phyloP scores from a whole-genome alignment of 2,888 invertebrate genomes.

The Spodoptera picta region DNA sequence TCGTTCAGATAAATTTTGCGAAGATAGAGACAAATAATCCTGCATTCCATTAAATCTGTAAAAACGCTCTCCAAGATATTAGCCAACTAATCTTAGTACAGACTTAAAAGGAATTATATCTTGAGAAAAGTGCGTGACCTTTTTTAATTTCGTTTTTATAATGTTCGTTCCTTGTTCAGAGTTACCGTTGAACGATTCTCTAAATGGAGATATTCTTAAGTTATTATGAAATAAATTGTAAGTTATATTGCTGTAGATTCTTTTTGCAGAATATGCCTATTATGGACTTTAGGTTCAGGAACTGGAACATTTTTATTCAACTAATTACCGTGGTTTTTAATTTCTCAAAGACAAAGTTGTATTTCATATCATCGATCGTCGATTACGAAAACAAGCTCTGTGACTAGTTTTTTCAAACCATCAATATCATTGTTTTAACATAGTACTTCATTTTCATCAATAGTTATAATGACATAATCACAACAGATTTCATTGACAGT shows the following conservation, averaged over 20 bases:
- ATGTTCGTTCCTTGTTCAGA: conserved; percentile 44
- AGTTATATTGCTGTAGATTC: too few relatives aligned
- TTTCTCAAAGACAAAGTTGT: too few relatives aligned
- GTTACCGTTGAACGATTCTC: conserved; percentile 22
- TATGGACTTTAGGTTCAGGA: too few relatives aligned
- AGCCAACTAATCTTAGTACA: conserved; percentile 76
- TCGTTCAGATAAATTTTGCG: conserved; percentile 79
- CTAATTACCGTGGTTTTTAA: too few relatives aligned
- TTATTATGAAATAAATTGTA: conserved; percentile 3
- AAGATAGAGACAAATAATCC: conserved; percentile 72
- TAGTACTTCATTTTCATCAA: too few relatives aligned
- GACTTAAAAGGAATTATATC: conserved; percentile 72
- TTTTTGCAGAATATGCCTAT: too few relatives aligned
- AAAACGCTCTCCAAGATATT: conserved; percentile 84
- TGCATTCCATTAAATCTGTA: conserved; percentile 81
- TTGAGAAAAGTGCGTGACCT: conserved; percentile 62
- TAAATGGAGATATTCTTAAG: conserved; percentile 7
- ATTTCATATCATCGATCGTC: too few relatives aligned
- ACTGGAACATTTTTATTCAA: too few relatives aligned
- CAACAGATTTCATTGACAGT: conserved; percentile 31
- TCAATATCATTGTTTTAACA: too few relatives aligned
- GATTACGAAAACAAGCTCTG: too few relatives aligned
- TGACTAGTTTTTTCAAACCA: too few relatives aligned
- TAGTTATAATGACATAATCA: conserved; percentile 12
- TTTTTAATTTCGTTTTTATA: conserved; percentile 58